Conservation (phyloP, 2,113 vertebrate species). For the Okapia johnstoni region DNA sequence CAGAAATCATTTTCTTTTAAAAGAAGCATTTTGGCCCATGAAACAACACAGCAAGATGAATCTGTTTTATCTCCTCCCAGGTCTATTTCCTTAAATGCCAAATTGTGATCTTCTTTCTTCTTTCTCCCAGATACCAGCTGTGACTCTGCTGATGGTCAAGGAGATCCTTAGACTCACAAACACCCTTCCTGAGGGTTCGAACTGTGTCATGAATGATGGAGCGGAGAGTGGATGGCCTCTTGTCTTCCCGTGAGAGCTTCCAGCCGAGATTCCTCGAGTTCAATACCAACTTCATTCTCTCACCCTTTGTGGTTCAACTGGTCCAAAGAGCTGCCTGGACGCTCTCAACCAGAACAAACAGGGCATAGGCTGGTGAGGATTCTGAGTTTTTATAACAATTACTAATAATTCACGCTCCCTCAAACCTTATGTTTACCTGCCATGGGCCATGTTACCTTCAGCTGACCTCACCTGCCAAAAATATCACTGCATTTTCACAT, state of each 20-base stretch:
- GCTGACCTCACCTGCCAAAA: conserved; percentile 65
- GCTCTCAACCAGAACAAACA: not conserved
- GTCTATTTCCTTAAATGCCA: not conserved
- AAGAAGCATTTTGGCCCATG: not conserved
- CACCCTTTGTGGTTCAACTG: not conserved
- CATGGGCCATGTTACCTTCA: conserved; percentile 39
- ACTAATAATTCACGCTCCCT: not conserved
- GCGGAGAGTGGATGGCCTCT: not conserved
- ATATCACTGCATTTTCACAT: conserved; percentile 58
- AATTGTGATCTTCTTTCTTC: not conserved
- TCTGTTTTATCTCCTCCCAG: not conserved
- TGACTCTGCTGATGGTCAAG: not conserved
- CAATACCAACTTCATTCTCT: not conserved
- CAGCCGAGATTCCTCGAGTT: not conserved
- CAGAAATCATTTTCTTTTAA: not conserved
- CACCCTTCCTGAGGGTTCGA: not conserved
- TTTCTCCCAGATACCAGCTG: not conserved
- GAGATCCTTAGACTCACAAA: not conserved
- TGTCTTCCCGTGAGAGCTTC: not conserved
- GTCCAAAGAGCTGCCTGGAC: not conserved
- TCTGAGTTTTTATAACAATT: not conserved
- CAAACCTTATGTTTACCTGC: conserved; percentile 44
- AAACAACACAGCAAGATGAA: not conserved
- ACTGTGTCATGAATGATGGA: not conserved
- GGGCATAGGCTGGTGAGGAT: not conserved